Percentiles rank a stretch among this genome's conserved stretches.
Evolutionary conservation across 2,888 invertebrate genomes (phyloP).

Genomic region (Panorpa germanica): DNA sequence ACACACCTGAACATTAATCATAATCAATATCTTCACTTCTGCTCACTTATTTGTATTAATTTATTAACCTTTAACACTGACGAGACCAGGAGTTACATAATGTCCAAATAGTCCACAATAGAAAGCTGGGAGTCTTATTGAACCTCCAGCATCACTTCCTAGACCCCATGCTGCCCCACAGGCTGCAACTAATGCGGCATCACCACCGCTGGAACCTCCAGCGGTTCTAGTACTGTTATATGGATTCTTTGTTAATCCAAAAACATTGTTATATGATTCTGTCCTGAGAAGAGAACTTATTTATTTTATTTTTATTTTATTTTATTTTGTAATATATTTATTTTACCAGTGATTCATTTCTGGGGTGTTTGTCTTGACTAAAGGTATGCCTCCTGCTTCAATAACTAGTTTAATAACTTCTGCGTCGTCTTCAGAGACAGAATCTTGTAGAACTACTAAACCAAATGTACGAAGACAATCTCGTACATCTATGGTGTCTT

Average conservation of each 20-base stretch:
- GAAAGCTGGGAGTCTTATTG: constrained; percentile 74
- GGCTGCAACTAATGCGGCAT: constrained; percentile 54
- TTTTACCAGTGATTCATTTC: constrained; percentile 75
- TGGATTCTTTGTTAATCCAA: constrained; percentile 81
- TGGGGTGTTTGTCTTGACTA: constrained; percentile 84
- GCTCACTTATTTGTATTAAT: too few species aligned
- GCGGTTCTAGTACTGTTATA: constrained; percentile 69
- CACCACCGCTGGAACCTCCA: constrained; percentile 89
- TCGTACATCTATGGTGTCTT: constrained; percentile 66
- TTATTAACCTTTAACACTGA: too few species aligned
- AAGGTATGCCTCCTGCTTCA: constrained; percentile 66
- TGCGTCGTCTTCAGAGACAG: constrained; percentile 53
- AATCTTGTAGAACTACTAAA: constrained; percentile 34
- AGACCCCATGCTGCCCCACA: constrained; percentile 74
- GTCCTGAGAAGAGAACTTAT: constrained; percentile 24
- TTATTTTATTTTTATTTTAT: neutral
- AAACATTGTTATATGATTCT: constrained; percentile 74
- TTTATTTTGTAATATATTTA: too few species aligned
- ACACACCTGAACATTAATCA: too few species aligned
- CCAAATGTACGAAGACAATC: constrained; percentile 58
- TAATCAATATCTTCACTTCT: too few species aligned
- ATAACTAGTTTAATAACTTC: constrained; percentile 52
- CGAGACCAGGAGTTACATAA: too few species aligned
- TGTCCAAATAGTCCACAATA: constrained; percentile 76
- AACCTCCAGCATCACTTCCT: constrained; percentile 89